Conservation (phyloP, 2,113 vertebrate species). For the Nesogale talazaci region DNA sequence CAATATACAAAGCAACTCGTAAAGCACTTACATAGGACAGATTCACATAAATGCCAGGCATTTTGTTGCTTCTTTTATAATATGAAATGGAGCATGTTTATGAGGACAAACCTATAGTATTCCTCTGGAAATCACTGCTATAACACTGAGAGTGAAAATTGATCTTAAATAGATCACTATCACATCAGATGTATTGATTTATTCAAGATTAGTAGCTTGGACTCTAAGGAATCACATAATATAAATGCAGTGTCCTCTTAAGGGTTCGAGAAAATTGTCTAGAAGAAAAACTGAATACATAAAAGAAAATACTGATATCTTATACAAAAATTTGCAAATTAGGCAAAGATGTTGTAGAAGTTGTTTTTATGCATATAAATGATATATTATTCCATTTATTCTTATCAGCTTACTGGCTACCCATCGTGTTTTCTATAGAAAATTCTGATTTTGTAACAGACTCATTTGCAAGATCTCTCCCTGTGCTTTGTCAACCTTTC, state of each 20-base stretch:
- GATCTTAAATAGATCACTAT: background rate
- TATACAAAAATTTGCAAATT: background rate
- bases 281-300: background rate
- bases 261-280: background rate
- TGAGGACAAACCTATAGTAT: background rate
- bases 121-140: background rate
- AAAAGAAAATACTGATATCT: background rate
- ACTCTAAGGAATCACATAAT: background rate
- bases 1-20: background rate
- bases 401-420: background rate
- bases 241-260: background rate
- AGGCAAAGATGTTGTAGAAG: too few species aligned
- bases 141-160: too few species aligned
- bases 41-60: background rate
- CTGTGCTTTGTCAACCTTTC: background rate
- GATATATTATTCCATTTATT: background rate
- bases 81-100: too few species aligned
- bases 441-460: background rate
- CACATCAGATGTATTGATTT: too few species aligned
- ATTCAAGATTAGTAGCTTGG: background rate
- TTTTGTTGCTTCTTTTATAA: background rate
- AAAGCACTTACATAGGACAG: accelerated
- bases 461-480: background rate
- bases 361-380: background rate
- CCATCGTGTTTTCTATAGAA: background rate